phyloP scores from a whole-genome alignment of 2,888 invertebrate species.

The Metacarcinus magister region DNA sequence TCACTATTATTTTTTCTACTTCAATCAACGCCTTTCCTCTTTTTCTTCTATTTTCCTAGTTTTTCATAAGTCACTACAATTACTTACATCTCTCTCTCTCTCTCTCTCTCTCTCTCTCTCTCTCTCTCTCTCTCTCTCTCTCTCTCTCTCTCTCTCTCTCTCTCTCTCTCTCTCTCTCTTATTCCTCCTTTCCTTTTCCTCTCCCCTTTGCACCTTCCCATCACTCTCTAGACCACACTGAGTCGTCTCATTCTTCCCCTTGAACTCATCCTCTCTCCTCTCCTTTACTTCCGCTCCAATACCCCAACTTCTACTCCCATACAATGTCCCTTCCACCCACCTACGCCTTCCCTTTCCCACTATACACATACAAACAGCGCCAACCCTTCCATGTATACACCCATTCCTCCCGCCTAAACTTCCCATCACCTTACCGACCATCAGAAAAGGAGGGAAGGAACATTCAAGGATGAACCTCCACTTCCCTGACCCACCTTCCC shows the following conservation, averaged over 20 bases:
- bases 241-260: background rate
- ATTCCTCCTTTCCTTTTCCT: background rate
- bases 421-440: background rate
- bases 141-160: background rate
- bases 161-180: background rate
- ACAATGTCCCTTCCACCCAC: background rate
- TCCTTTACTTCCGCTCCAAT: background rate
- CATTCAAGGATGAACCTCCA: background rate
- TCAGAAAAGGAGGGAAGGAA: too few species aligned
- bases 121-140: background rate
- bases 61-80: background rate
- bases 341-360: background rate
- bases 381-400: background rate
- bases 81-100: background rate
- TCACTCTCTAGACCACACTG: background rate
- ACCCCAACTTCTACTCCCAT: background rate
- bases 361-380: background rate
- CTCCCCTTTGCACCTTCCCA: background rate
- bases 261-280: background rate
- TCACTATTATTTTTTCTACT: too few species aligned
- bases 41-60: background rate
- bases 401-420: background rate
- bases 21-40: too few species aligned
- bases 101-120: background rate
- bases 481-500: too few species aligned